These are phyloP conservation scores for Bolinopsis microptera DNA, from an alignment of 37 sponge, comb jelly and placozoan species.

Conservation along the genomic window DNA sequence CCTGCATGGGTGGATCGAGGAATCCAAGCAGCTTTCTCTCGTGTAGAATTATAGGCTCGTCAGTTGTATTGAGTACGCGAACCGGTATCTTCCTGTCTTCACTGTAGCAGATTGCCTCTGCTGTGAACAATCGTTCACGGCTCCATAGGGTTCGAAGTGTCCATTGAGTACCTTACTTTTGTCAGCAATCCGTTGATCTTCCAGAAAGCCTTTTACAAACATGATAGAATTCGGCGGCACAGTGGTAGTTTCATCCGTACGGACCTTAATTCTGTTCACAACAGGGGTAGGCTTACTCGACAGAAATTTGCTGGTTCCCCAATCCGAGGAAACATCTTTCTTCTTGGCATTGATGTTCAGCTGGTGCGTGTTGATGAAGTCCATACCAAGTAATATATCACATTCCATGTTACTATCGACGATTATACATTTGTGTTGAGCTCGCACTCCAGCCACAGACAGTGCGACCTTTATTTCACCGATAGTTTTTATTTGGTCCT, in stretches of 20 bases:
- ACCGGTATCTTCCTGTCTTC: neutral
- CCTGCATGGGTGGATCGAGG: neutral
- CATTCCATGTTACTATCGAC: conserved; percentile 29
- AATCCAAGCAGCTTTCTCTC: conserved; percentile 39
- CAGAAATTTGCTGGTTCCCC: neutral
- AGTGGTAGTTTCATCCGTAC: neutral
- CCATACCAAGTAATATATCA: conserved; percentile 47
- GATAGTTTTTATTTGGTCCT: neutral
- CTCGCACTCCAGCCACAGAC: neutral
- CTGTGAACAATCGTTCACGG: neutral
- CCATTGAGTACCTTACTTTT: neutral
- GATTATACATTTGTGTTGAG: conserved; percentile 17
- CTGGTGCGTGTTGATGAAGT: neutral
- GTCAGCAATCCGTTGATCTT: neutral
- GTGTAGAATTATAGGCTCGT: neutral
- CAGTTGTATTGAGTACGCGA: neutral
- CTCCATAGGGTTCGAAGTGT: neutral
- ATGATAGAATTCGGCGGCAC: neutral
- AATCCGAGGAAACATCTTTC: neutral
- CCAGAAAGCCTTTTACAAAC: neutral
- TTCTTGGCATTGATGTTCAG: neutral
- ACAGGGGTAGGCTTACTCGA: neutral
- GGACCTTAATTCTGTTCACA: neutral
- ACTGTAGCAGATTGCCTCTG: conserved; percentile 14
- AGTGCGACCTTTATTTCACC: conserved; percentile 1